Base-by-base conservation (phyloP, 1,140 invertebrate species). In the Hyposmocoma kahamanoa region DNA sequence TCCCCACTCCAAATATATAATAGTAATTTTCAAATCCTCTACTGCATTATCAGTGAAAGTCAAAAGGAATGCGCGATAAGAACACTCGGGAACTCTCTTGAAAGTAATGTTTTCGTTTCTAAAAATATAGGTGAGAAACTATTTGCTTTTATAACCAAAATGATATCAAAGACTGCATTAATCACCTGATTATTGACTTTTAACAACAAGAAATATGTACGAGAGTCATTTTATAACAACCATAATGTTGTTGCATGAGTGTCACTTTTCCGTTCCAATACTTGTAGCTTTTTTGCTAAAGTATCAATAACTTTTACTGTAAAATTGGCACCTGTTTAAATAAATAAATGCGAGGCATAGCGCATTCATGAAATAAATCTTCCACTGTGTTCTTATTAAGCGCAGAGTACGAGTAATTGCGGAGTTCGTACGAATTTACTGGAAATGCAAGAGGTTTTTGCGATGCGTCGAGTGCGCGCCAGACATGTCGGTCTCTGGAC, bases 1-100 rank as follows among this genome's bases (percentile, higher is more conserved):
- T 46, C 57, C 20, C 43, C 53, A 58, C 61, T 56, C 57, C 59
- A 56, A 62, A 65, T 62, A 65, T 75, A 64, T 53, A 60, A 56
- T 59, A 50, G 60, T 62, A 61, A 53, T 66, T 59, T 62, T 61
- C 44, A 49, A 51, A 56, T 56, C 60, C 56, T 58, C 63, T 59
- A 69, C 57, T 56, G 55, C 47, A 63, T 72, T 80, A 81, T 80
- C 71, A 78, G 69, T 65, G 80, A 79, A 79, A 83, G 71, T 74
- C 67, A 59, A 61, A 67, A 64, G 62, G 67, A 69, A 67, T 72
- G 59, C 52, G 47, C 45, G 49, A 57, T 59, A 65, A 61, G 46
- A 42, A 53, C 56, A n/a, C n/a, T n/a, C n/a, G n/a, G n/a, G n/a
- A n/a, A n/a, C n/a, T n/a, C n/a, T n/a, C n/a, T n/a, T n/a, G n/a